Evolutionary conservation across 1,140 invertebrate genomes (phyloP).

Genomic region (Bursaphelenchus mucronatus): DNA sequence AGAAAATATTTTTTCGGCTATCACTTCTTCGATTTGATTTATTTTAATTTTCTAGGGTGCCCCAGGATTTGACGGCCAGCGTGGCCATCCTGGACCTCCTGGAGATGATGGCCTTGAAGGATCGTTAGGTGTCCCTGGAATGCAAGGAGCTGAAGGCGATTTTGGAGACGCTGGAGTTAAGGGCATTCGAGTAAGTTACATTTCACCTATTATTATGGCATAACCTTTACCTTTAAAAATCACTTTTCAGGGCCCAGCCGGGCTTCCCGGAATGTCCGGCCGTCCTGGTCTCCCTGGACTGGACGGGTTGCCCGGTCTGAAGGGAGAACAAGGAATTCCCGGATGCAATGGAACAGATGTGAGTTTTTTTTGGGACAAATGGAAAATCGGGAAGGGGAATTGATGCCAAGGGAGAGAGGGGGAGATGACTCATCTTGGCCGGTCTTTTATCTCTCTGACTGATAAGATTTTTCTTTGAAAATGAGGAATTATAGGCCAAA

Average conservation of each 20-base stretch:
- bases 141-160: conserved; percentile 52
- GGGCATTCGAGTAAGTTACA: conserved; percentile 44
- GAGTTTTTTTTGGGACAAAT: conserved; percentile 34
- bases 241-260: conserved; percentile 44
- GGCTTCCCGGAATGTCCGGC: conserved; percentile 50
- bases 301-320: conserved; percentile 56
- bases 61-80: conserved; percentile 49
- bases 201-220: conserved; percentile 7
- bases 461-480: conserved; percentile 6
- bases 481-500: conserved; percentile 3
- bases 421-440: background rate
- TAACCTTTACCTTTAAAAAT: conserved; percentile 21
- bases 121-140: conserved; percentile 45
- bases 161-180: conserved; percentile 53
- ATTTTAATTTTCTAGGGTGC: conserved; percentile 41
- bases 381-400: background rate
- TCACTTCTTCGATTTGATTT: conserved; percentile 1
- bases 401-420: background rate
- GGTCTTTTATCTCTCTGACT: conserved; percentile 16
- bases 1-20: background rate
- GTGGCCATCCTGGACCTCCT: conserved; percentile 41
- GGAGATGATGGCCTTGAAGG: conserved; percentile 58
- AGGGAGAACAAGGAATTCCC: conserved; percentile 53
- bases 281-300: conserved; percentile 44
- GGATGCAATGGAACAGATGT: conserved; percentile 61